Base-by-base conservation (phyloP, 2,113 vertebrate species). In the Semicossyphus pulcher region DNA sequence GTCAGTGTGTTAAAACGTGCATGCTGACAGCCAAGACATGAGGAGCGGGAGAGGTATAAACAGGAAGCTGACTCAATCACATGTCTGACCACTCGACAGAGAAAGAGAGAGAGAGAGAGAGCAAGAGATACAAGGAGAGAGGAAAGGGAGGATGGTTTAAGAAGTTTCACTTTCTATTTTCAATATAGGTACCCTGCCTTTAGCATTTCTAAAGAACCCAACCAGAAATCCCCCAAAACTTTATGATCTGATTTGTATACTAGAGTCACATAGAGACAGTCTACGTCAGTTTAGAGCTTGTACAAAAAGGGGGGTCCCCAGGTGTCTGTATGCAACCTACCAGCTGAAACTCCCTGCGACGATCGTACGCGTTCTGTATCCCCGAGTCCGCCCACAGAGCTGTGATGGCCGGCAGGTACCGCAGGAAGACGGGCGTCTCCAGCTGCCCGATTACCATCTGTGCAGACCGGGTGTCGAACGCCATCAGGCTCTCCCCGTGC, bases 271-370 rank as follows among this genome's bases (percentile, higher is more conserved):
- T n/a, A n/a, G n/a, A n/a, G 23, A 36, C 32, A 26, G 5, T n/a
- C 42, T 20, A 41, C 14, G 41, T 70, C 69, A 51, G 21, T 7
- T 31, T 31, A 16, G n/a, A 10, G 1, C 32, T n/a, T 23, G 10
- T 21, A 7, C 29, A 47, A 66, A 4, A 61, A 70, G n/a, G 16
- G 18, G 20, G 28, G 58, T n/a, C n/a, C n/a, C n/a, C n/a, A n/a
- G n/a, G 12, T 4, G 5, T 23, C 11, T 21, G 56, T 12, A 36
- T 26, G 47, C 42, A 21, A 89, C 96, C 95, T 92, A 99, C 98
- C 97, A 99, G 90, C 60, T 99, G 98, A 87, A 99, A 99, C 81
- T 99, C 98, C 68, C 98, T 88, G 76, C 98, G 95, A 20, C 98
- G 90, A 85, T 99, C 97, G 0, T 97, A 99, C 0, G 98, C 97